Percentiles rank a stretch among this genome's conserved stretches.
Conservation (phyloP, 2,797 vertebrate species). For the Eremophila alpestris region DNA sequence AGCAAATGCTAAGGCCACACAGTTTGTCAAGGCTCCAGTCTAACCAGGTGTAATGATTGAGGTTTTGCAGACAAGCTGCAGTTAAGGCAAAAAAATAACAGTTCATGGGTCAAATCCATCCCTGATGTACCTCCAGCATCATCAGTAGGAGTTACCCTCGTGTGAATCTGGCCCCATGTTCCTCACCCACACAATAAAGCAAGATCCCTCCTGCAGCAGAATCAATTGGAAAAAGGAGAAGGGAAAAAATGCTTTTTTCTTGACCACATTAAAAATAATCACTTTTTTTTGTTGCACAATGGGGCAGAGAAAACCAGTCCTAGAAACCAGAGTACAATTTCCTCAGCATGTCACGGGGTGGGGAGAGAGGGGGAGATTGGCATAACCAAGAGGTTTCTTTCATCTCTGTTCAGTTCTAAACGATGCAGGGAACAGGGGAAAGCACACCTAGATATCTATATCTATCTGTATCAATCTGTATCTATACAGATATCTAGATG, state of each 20-base stretch:
- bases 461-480: background rate
- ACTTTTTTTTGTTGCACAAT: constrained; percentile 39
- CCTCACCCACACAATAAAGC: constrained; percentile 15
- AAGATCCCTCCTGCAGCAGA: constrained; percentile 4
- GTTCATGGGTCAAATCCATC: constrained; percentile 42
- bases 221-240: constrained; percentile 2
- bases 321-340: background rate
- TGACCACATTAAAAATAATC: constrained; percentile 39
- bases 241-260: background rate
- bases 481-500: background rate
- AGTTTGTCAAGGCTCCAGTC: constrained; percentile 61
- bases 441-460: background rate
- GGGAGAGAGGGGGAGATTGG: background rate
- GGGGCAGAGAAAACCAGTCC: background rate
- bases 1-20: constrained; percentile 68
- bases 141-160: background rate
- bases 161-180: background rate
- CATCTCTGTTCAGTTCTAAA: background rate
- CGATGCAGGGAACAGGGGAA: background rate
- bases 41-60: constrained; percentile 67
- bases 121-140: constrained; percentile 33
- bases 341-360: background rate
- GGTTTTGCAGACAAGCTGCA: constrained; percentile 48
- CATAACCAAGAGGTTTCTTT: background rate
- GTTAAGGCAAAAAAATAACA: constrained; percentile 32